phyloP scores from a whole-genome alignment of 2,888 invertebrate genomes.

The Archips xylosteana region DNA sequence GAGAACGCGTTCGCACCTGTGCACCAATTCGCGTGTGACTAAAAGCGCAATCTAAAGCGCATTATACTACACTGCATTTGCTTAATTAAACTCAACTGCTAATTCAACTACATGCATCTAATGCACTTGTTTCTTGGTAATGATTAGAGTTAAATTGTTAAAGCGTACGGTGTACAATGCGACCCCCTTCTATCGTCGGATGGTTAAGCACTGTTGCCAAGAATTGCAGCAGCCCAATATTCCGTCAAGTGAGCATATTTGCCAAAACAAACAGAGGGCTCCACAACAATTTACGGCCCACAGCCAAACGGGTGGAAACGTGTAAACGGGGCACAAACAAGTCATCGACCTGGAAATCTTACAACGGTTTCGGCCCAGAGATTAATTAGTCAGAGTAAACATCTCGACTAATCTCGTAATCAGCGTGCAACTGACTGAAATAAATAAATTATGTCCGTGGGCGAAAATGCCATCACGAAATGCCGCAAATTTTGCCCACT shows the following conservation, averaged over 20 bases:
- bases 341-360: slow-evolving; percentile 73
- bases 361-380: slow-evolving; percentile 66
- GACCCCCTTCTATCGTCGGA: not conserved
- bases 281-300: slow-evolving; percentile 46
- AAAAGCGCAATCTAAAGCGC: slow-evolving; percentile 16
- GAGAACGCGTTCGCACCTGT: slow-evolving; percentile 21
- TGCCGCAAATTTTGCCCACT: slow-evolving; percentile 65
- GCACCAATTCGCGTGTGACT: slow-evolving; percentile 11
- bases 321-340: slow-evolving; percentile 61
- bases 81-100: slow-evolving; percentile 12
- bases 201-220: slow-evolving; percentile 21
- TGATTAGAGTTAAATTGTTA: not conserved
- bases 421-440: slow-evolving; percentile 73
- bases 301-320: slow-evolving; percentile 58
- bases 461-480: slow-evolving; percentile 73
- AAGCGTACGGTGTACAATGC: not conserved
- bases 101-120: slow-evolving; percentile 1
- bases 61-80: not conserved
- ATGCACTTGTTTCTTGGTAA: not conserved
- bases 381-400: slow-evolving; percentile 79
- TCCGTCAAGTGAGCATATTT: slow-evolving; percentile 43
- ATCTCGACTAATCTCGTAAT: slow-evolving; percentile 76
- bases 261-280: slow-evolving; percentile 49
- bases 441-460: slow-evolving; percentile 73
- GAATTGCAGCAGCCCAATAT: slow-evolving; percentile 32